These are phyloP conservation scores for Columba janthina DNA, from an alignment of 2,113 vertebrate species.

Conservation along the genomic window DNA sequence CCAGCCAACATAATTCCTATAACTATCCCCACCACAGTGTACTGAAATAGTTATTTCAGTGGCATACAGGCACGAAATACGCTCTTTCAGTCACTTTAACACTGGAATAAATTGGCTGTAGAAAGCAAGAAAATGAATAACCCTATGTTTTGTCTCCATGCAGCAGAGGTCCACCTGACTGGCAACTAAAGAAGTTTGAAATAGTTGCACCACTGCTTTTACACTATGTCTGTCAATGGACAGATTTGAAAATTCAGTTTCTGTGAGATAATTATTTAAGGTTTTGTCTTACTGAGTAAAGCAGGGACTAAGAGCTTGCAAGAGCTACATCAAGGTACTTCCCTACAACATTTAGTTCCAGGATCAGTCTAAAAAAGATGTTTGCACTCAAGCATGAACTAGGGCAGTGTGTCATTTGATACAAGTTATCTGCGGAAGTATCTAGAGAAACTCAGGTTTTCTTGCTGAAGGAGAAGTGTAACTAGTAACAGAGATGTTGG, in stretches of 20 bases:
- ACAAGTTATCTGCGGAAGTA: not conserved
- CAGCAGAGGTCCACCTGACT: not conserved
- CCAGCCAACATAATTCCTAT: conserved; percentile 9
- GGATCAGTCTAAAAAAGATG: not conserved
- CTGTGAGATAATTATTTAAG: not conserved
- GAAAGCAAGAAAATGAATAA: conserved; percentile 48
- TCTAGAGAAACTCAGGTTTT: not conserved
- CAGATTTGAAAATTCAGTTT: not conserved
- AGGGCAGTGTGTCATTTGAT: not conserved
- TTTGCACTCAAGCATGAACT: not conserved
- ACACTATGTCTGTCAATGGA: conserved; percentile 21
- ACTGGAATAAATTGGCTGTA: conserved; percentile 34
- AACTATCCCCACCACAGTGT: conserved; percentile 22
- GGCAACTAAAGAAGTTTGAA: not conserved
- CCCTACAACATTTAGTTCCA: not conserved
- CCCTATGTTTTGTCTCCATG: not conserved
- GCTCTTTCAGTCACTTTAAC: conserved; percentile 29
- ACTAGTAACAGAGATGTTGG: not conserved
- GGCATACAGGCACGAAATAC: conserved; percentile 41
- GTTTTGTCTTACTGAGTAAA: not conserved
- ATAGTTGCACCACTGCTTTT: conserved; percentile 5
- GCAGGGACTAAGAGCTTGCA: not conserved
- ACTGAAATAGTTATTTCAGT: conserved; percentile 48
- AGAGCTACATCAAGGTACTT: not conserved
- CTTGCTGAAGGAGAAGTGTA: not conserved